Base-by-base conservation (phyloP, 2,888 invertebrate species). In the Scaptomyza caliginosa region DNA sequence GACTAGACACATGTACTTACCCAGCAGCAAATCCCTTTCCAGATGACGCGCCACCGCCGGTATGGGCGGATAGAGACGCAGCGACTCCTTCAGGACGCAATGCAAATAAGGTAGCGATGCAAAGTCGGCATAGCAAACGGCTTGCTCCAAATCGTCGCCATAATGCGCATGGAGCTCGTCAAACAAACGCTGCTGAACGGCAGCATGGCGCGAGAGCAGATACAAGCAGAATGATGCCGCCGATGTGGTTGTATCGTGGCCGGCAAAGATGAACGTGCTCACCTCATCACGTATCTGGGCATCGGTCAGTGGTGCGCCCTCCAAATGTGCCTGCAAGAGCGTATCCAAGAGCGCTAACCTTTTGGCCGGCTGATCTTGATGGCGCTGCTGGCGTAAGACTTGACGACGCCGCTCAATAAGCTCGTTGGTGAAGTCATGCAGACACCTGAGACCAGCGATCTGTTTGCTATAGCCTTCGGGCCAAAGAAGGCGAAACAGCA, bases 221-320 rank as follows among this genome's bases (percentile, higher is more conserved):
- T 89, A 90, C 2, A 91, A 62, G 5, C 88, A 84, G 43, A 91
- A 91, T 5, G 89, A 87, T 5, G 83, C 89, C 3, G 89, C 91
- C 4, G 90, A 89, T 3, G 90, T 90, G 30, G 90, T 91, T 1
- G 91, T 91, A 28, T 91, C 91, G 50, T 91, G 91, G 2, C 91
- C 91, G 49, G 93, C 95, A 89, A 95, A 95, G 93, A 95, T 94
- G 77, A 95, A 95, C 0, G 95, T 95, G 74, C 94, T 94, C 0
- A 95, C 94, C 91, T 95, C 94, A 83, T 95, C 94, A 43, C 94
- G 91, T 17, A 95, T 93, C 56, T 93, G 93, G 13, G 92, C 90
- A 58, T 94, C 93, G 0, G 93, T 92, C 46, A 95, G 90, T 7
- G 92, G 92, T 54, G 92, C 77, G 0, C 93, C 94, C 42, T 93